Evolutionary conservation across 2,113 vertebrate genomes (phyloP).

Genomic region (Malurus alboscapulatus): DNA sequence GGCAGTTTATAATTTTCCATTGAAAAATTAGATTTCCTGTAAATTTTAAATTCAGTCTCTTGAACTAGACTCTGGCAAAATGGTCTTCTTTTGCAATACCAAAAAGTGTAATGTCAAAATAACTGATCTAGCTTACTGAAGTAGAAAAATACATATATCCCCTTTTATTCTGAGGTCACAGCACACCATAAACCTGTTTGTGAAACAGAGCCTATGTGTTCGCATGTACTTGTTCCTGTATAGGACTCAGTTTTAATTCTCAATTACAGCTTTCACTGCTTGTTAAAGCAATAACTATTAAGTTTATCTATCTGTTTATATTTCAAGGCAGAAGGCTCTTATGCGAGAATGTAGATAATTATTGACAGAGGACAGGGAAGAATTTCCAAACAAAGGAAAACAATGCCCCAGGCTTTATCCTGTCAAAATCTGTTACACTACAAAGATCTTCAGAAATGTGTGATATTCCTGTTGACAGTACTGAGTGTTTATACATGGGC

Average conservation of each 20-base stretch:
- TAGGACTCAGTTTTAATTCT: neutral
- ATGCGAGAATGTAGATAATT: neutral
- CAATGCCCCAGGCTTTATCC: neutral
- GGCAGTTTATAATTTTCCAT: neutral
- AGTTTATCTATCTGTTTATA: neutral
- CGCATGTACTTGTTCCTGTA: neutral
- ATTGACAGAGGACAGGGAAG: neutral
- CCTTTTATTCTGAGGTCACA: neutral
- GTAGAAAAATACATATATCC: neutral
- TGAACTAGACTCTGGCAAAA: neutral
- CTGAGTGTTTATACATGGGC: neutral
- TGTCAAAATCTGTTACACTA: neutral
- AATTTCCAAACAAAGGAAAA: slow-evolving; percentile 26
- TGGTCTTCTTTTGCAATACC: neutral
- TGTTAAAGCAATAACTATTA: neutral
- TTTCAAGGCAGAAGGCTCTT: neutral
- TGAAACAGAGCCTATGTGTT: neutral
- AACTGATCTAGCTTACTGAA: neutral
- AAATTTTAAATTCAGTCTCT: neutral
- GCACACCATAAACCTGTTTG: neutral
- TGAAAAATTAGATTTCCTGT: neutral
- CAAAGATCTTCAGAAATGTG: neutral
- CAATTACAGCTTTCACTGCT: neutral
- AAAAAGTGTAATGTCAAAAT: neutral
- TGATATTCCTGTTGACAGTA: neutral